Percentiles rank a stretch among this genome's conserved stretches.
Conservation (phyloP, 2,888 invertebrate genomes). For the Athripsodes cinereus region DNA sequence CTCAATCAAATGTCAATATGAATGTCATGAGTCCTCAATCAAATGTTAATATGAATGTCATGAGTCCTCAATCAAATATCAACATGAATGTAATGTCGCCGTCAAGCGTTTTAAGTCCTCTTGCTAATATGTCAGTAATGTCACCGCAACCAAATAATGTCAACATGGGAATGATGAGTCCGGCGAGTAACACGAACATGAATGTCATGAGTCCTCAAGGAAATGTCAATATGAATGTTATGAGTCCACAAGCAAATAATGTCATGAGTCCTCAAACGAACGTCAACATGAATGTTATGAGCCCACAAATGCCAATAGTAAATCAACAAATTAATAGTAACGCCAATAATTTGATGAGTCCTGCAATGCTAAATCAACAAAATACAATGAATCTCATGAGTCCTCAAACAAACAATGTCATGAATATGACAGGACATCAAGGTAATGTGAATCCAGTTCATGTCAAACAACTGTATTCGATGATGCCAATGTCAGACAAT, state of each 20-base stretch:
- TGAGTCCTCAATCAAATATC: constrained; percentile 38
- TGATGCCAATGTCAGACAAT: constrained; percentile 16
- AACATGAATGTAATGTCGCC: constrained; percentile 36
- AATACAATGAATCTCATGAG: constrained; percentile 29
- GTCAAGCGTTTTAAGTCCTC: constrained; percentile 45
- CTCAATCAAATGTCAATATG: constrained; percentile 29
- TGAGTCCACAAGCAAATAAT: constrained; percentile 33
- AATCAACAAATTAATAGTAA: constrained; percentile 42
- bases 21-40: constrained; percentile 35
- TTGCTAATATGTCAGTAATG: constrained; percentile 47
- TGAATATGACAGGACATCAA: constrained; percentile 39
- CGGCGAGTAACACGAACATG: constrained; percentile 26
- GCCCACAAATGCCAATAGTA: constrained; percentile 46
- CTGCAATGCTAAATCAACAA: constrained; percentile 27
- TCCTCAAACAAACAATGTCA: constrained; percentile 16
- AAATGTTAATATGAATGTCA: constrained; percentile 32
- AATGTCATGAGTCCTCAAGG: constrained; percentile 22
- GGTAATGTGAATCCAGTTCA: constrained; percentile 6
- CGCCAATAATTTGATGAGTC: constrained; percentile 32
- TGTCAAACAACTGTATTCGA: background rate
- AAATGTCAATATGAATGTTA: constrained; percentile 30
- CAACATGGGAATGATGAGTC: constrained; percentile 33
- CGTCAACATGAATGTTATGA: constrained; percentile 47
- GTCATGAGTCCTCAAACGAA: constrained; percentile 31
- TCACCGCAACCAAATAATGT: constrained; percentile 42